These are phyloP conservation scores for Litoditis marina DNA, from an alignment of 2,888 invertebrate species.

Conservation along the genomic window DNA sequence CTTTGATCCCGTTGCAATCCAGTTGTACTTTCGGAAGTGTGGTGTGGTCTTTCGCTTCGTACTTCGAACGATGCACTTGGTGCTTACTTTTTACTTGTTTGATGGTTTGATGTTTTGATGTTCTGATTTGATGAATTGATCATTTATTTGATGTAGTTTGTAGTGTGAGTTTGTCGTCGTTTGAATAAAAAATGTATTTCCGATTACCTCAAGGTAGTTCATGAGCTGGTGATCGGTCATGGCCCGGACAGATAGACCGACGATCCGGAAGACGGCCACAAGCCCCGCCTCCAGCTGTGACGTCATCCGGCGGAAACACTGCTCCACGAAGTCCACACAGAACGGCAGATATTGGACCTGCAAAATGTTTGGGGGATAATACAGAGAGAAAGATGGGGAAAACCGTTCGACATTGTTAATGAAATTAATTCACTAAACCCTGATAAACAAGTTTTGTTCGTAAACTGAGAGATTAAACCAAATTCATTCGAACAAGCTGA, in stretches of 20 bases:
- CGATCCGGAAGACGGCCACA: slow-evolving; percentile 77
- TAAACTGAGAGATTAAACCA: too few species aligned
- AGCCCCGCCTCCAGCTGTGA: slow-evolving; percentile 82
- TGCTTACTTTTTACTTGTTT: neutral
- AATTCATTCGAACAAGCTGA: too few species aligned
- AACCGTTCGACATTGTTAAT: too few species aligned
- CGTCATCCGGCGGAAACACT: slow-evolving; percentile 78
- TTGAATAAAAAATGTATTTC: too few species aligned
- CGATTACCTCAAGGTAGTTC: slow-evolving; percentile 77
- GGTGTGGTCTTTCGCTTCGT: too few species aligned
- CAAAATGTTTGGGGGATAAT: neutral
- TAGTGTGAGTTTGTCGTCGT: too few species aligned
- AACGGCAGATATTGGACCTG: slow-evolving; percentile 79
- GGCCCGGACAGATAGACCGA: slow-evolving; percentile 78
- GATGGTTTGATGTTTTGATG: neutral
- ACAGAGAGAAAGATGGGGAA: neutral
- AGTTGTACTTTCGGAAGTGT: too few species aligned
- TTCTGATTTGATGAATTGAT: neutral
- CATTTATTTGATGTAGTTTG: too few species aligned
- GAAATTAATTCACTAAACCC: too few species aligned
- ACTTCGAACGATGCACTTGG: too few species aligned
- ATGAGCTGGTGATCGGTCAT: slow-evolving; percentile 80
- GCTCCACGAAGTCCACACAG: slow-evolving; percentile 76
- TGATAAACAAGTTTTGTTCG: too few species aligned
- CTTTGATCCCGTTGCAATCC: too few species aligned